phyloP scores from a whole-genome alignment of 2,888 invertebrate genomes.

The Scaptomyza parva region DNA sequence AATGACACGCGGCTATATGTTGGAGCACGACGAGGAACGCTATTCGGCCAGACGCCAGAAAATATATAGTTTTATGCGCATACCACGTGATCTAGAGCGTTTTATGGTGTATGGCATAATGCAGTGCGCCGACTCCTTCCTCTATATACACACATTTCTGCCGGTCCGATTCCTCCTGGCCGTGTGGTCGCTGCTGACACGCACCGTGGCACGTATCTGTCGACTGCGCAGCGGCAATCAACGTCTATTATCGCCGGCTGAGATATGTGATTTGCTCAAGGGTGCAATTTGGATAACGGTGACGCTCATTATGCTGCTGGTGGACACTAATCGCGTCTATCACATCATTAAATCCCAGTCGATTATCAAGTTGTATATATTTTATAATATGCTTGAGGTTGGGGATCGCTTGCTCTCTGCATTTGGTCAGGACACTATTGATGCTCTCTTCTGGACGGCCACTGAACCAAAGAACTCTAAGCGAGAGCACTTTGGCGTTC shows the following conservation, averaged over 20 bases:
- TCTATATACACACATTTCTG: constrained; percentile 98
- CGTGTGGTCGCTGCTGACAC: constrained; percentile 91
- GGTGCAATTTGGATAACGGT: constrained; percentile 94
- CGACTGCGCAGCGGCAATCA: constrained; percentile 87
- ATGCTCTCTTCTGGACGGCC: constrained; percentile 99
- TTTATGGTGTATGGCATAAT: constrained; percentile 97
- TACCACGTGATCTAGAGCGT: constrained; percentile 95
- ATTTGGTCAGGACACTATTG: constrained; percentile 99
- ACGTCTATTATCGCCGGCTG: constrained; percentile 91
- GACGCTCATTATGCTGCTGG: constrained; percentile 92
- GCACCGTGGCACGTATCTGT: constrained; percentile 90
- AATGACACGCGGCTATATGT: constrained; percentile 95
- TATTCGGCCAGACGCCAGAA: constrained; percentile 97
- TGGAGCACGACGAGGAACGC: constrained; percentile 97
- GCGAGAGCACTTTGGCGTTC: constrained; percentile 92
- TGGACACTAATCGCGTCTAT: constrained; percentile 99
- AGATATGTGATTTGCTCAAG: constrained; percentile 98
- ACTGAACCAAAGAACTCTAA: constrained; percentile 95
- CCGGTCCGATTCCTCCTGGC: constrained; percentile 96
- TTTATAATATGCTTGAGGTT: constrained; percentile 99
- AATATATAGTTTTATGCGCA: constrained; percentile 98
- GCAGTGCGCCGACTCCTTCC: constrained; percentile 98
- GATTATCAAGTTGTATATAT: constrained; percentile 99
- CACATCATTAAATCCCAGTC: constrained; percentile 99
- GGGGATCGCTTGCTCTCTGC: constrained; percentile 98